Conservation (phyloP, 2,888 invertebrate genomes). For the Amphipyra berbera region DNA sequence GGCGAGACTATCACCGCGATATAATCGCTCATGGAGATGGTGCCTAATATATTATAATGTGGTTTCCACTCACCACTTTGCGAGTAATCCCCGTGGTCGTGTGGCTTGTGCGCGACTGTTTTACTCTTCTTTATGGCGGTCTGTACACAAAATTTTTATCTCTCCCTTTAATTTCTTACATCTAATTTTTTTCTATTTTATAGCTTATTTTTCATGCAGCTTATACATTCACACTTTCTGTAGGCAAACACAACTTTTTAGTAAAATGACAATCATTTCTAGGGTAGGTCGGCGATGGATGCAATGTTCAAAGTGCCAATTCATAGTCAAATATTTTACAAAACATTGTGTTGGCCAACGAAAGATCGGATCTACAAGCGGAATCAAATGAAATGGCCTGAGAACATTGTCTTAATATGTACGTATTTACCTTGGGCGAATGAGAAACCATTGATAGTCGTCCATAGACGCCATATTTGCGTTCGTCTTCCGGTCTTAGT, state of each 20-base stretch:
- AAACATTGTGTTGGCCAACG: constrained; percentile 76
- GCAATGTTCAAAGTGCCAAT: constrained; percentile 76
- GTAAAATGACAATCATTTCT: constrained; percentile 31
- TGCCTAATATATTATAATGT: no score
- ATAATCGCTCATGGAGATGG: no score
- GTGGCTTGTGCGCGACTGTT: constrained; percentile 65
- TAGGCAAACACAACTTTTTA: constrained; percentile 79
- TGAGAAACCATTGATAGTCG: constrained; percentile 81
- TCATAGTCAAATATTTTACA: constrained; percentile 56
- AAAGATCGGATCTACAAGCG: constrained; percentile 39
- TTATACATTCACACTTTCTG: constrained; percentile 81
- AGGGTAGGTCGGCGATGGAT: constrained; percentile 24
- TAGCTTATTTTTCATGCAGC: constrained; percentile 67
- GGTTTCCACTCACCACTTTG: constrained; percentile 67
- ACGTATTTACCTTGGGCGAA: constrained; percentile 76
- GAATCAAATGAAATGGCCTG: constrained; percentile 71
- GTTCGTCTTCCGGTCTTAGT: constrained; percentile 91
- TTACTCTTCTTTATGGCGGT: constrained; percentile 72
- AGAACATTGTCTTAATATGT: constrained; percentile 66
- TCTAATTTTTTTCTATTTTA: constrained; percentile 71
- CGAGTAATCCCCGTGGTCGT: constrained; percentile 63
- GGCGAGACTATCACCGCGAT: no score
- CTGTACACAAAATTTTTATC: constrained; percentile 83
- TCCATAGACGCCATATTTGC: constrained; percentile 91
- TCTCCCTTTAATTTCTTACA: constrained; percentile 75